Base-by-base conservation (phyloP, 2,797 vertebrate species). In the Taenioides sp. region DNA sequence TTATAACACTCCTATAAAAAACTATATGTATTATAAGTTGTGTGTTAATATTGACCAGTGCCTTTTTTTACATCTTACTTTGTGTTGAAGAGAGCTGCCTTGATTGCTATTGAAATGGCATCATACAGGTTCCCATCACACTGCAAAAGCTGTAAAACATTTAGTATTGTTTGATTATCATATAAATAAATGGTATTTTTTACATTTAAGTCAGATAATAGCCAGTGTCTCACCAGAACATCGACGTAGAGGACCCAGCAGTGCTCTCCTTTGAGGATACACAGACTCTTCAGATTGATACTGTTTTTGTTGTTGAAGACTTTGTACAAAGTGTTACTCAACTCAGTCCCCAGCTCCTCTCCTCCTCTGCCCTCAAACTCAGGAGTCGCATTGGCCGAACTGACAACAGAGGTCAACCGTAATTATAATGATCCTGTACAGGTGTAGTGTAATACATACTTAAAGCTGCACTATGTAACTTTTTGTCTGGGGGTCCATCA, bases 201-300 rank as follows among this genome's bases (percentile, higher is more conserved):
- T 17, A 16, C 43, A 47, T 14, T 47, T 0, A 47, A 47, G 14
- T 47, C 14, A 47, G 16, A 16, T 43, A 43, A 16, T 52, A 11
- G 20, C 20, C 28, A 23, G 34, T 27, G 3, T 63, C 96, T 93
- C 86, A 99, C 97, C 95, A 99, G 86, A 12, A 99, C 96, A 9
- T 99, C 98, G 49, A 99, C 95, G 1, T 98, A 98, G 47, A 99
- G 95, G 22, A 96, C 80, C 98, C 98, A 99, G 92, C 98, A 99
- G 87, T 98, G 96, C 37, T 99, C 96, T 72, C 94, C 91, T 1
- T 95, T 85, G 73, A 94, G 94, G 75, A 99, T 95, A 43, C 96
- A 96, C 62, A 99, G 95, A 1, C 92, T 89, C 73, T 88, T 90
- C 86, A 97, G 84, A 82, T 98, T 94, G 2, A 99, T 4, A 2